Evolutionary conservation across 2,113 vertebrate genomes (phyloP), one percentile per base, ranked within the genome.

Genomic region (Carollia perspicillata): DNA sequence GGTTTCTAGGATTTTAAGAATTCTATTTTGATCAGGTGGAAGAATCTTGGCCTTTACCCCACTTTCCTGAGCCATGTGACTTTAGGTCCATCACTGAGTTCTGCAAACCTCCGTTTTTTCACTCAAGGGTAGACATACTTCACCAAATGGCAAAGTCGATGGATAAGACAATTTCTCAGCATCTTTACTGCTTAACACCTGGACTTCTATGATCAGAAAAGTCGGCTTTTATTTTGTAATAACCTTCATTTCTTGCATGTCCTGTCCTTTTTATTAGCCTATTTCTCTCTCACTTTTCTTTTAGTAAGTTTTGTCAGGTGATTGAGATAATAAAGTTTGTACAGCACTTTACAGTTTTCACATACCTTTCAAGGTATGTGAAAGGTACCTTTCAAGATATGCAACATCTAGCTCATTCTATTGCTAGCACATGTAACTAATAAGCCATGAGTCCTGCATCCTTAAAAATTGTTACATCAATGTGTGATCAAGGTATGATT

Each of bases 1-100:
- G 89, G 58, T 89, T 95, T 90, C 77, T 28, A 77, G 95, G 60
- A 92, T 35, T 92, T 83, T 92, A 37, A 92, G 37, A 93, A 84
- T 72, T 92, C 53, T 17, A 65, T 80, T 87, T 95, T 74, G 80
- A 72, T 90, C 35, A 84, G 92, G 74, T 86, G 23, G 66, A 71
- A 53, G 71, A 47, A 58, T 88, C 53, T 37, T 94, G 87, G 40
- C 92, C 84, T 60, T 90, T 17, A 47, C 22, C 6, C 47, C n/a
- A 40, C 30, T 85, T 83, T 28, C 42, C 6, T 37, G 13, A 86
- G 49, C 42, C 20, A 0, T 17, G 33, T 87, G 68, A 89, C 40
- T 77, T 80, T 58, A 44, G 17, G 23, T n/a, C 78, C 74, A 23
- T 79, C 42, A 12, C 11, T 95, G 68, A 49, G n/a, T 85, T 93